These are phyloP conservation scores for Unio delphinus DNA, from an alignment of 2,888 invertebrate species.

Conservation along the genomic window DNA sequence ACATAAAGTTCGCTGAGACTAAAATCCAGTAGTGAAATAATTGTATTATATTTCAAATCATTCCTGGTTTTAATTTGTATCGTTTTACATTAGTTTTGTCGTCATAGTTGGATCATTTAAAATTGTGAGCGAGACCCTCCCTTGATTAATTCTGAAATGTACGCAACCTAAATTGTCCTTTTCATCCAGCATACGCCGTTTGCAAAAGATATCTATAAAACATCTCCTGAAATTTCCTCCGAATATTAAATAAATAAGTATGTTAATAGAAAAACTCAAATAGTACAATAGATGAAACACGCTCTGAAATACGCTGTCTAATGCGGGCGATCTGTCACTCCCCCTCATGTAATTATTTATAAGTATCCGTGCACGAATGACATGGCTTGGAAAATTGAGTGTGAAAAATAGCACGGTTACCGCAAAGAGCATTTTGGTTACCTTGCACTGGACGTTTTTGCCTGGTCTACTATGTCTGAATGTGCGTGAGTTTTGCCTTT, in stretches of 20 bases:
- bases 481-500: conserved; percentile 9
- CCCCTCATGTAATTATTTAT: conserved; percentile 21
- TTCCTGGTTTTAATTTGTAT: too few relatives aligned
- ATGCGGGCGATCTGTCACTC: conserved; percentile 5
- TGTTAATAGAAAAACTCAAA: conserved; percentile 50
- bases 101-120: too few relatives aligned
- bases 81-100: too few relatives aligned
- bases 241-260: conserved; percentile 49
- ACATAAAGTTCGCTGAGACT: too few relatives aligned
- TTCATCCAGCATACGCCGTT: too few relatives aligned
- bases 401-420: conserved; percentile 45
- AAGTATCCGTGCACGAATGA: conserved; percentile 34
- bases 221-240: conserved; percentile 49
- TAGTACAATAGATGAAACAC: conserved; percentile 51
- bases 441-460: conserved; percentile 31
- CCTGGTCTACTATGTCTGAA: conserved; percentile 9
- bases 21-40: too few relatives aligned
- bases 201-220: conserved; percentile 27
- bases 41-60: too few relatives aligned
- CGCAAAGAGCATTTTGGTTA: conserved; percentile 42
- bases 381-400: conserved; percentile 49
- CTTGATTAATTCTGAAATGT: too few relatives aligned
- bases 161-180: too few relatives aligned
- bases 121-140: too few relatives aligned
- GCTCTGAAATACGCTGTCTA: conserved; percentile 24